A percentile compares a stretch with the other conserved stretches of the same genome.
Evolutionary conservation across 2,113 vertebrate genomes (phyloP).

Genomic region (Sturnus vulgaris): DNA sequence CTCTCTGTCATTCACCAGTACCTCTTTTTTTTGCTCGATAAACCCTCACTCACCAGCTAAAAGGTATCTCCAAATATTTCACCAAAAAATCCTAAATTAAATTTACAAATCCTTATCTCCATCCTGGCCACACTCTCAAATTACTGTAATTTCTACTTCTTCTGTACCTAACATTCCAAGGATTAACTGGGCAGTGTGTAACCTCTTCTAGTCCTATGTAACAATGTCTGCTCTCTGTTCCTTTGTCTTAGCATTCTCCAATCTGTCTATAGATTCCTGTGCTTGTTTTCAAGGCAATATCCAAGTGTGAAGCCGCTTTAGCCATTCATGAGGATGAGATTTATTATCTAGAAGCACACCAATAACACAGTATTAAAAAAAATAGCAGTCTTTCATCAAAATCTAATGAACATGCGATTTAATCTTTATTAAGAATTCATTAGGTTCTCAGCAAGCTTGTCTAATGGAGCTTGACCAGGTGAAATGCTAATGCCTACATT

Average conservation of each 20-base stretch:
- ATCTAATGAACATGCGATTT: constrained; percentile 19
- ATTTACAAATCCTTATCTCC: constrained; percentile 1
- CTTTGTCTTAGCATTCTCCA: constrained; percentile 35
- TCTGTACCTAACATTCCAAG: background rate
- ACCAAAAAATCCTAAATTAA: background rate
- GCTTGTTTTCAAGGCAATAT: background rate
- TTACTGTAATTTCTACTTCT: background rate
- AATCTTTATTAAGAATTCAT: constrained; percentile 55
- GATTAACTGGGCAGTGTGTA: background rate
- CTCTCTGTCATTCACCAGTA: background rate
- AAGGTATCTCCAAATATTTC: background rate
- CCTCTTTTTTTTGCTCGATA: background rate
- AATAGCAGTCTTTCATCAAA: constrained; percentile 49
- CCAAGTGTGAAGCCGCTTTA: background rate
- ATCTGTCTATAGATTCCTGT: background rate
- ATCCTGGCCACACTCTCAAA: background rate
- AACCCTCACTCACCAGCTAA: accelerated
- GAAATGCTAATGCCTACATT: constrained; percentile 48
- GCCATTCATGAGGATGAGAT: background rate
- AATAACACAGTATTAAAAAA: constrained; percentile 41
- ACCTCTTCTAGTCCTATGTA: background rate
- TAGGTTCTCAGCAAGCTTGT: constrained; percentile 36
- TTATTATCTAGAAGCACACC: constrained; percentile 37
- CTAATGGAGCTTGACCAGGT: constrained; percentile 46
- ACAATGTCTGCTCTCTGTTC: constrained; percentile 7